A percentile compares a stretch with the other conserved stretches of the same genome.
These are phyloP conservation scores for Strix aluco DNA, from an alignment of 2,113 vertebrate species.

Conservation along the genomic window DNA sequence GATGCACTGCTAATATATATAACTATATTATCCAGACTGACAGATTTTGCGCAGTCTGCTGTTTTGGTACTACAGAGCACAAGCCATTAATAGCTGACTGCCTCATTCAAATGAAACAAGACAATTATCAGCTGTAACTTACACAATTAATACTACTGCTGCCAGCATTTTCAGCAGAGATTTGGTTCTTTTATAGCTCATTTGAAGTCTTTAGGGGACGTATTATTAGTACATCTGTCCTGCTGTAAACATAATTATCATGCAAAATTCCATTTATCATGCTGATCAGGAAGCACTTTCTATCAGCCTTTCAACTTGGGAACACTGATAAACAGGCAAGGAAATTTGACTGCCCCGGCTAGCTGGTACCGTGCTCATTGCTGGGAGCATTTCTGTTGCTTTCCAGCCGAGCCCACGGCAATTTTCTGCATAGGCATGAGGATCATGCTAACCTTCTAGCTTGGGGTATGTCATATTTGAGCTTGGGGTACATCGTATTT, in stretches of 20 bases:
- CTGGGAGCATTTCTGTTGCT: not conserved
- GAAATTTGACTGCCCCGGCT: not conserved
- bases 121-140: constrained; percentile 63
- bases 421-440: fast-evolving
- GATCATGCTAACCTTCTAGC: not conserved
- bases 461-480: fast-evolving
- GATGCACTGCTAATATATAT: not conserved
- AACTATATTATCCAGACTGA: not conserved
- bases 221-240: constrained; percentile 61
- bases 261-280: constrained; percentile 50
- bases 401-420: not conserved
- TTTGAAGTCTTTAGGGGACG: constrained; percentile 25
- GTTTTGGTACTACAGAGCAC: not conserved
- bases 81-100: constrained; percentile 47
- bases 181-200: constrained; percentile 48
- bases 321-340: not conserved
- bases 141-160: constrained; percentile 58
- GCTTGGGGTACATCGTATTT: not conserved
- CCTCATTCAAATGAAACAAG: constrained; percentile 46
- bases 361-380: fast-evolving
- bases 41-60: not conserved
- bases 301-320: not conserved
- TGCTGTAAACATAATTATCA: constrained; percentile 55
- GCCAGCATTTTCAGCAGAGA: constrained; percentile 49
- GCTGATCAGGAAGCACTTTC: constrained; percentile 38